phyloP scores from a whole-genome alignment of 2,888 invertebrate species.

The Microdon myrmicae region DNA sequence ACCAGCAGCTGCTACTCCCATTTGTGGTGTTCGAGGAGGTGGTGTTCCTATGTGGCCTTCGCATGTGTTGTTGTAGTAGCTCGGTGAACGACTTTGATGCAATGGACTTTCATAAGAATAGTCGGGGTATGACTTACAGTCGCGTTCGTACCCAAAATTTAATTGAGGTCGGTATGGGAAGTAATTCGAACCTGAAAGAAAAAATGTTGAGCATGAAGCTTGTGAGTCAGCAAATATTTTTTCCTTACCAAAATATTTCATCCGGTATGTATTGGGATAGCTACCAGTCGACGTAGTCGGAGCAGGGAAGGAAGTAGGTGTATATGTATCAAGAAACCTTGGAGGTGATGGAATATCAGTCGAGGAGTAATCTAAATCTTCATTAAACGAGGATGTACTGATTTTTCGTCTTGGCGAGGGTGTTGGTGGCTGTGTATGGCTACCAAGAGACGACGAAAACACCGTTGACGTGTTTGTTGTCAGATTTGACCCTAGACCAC shows the following conservation, averaged over 20 bases:
- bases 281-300: slow-evolving; percentile 63
- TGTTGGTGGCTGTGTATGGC: slow-evolving; percentile 70
- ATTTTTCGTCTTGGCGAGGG: slow-evolving; percentile 80
- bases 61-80: slow-evolving; percentile 63
- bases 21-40: slow-evolving; percentile 65
- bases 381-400: slow-evolving; percentile 77
- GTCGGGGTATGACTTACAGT: slow-evolving; percentile 66
- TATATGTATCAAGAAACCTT: slow-evolving; percentile 59
- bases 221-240: slow-evolving; percentile 11
- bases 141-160: slow-evolving; percentile 63
- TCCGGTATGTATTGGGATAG: slow-evolving; percentile 58
- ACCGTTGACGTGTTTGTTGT: slow-evolving; percentile 64
- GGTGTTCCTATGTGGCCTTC: slow-evolving; percentile 61
- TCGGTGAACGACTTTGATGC: slow-evolving; percentile 59
- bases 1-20: slow-evolving; percentile 65
- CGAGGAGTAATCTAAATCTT: slow-evolving; percentile 61
- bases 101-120: slow-evolving; percentile 62
- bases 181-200: slow-evolving; percentile 63
- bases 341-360: slow-evolving; percentile 54
- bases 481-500: slow-evolving; percentile 69
- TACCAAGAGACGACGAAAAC: slow-evolving; percentile 64
- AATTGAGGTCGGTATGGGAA: slow-evolving; percentile 65
- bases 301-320: slow-evolving; percentile 59
- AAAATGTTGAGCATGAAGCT: not conserved
- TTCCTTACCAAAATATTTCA: slow-evolving; percentile 65